Evolutionary conservation across 1,140 invertebrate genomes (phyloP).

Genomic region (Rhynchophorus ferrugineus): DNA sequence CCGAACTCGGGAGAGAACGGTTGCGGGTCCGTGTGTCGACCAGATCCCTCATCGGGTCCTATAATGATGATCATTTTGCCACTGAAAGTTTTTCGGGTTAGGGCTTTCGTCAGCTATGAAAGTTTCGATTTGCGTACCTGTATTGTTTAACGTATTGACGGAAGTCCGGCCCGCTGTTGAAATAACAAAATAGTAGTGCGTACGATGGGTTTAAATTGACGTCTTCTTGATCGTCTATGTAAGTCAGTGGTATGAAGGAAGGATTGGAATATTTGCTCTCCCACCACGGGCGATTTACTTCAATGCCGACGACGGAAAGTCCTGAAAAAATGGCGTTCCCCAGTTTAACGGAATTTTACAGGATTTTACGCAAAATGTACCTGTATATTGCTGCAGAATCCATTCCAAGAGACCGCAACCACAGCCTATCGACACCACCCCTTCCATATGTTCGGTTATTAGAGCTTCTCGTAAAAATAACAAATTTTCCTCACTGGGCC

Average conservation of each 20-base stretch:
- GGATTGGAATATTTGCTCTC: constrained; percentile 49
- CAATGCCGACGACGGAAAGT: constrained; percentile 45
- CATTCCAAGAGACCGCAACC: constrained; percentile 52
- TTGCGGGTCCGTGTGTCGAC: constrained; percentile 58
- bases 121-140: constrained; percentile 7
- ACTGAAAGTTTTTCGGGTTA: too few relatives aligned
- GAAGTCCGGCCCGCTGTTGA: constrained; percentile 62
- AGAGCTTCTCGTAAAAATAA: constrained; percentile 38
- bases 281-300: constrained; percentile 57
- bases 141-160: constrained; percentile 55
- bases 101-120: too few relatives aligned
- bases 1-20: constrained; percentile 51
- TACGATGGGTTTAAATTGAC: constrained; percentile 38
- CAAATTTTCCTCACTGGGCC: constrained; percentile 47
- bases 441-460: constrained; percentile 30
- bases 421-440: constrained; percentile 49
- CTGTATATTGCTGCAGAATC: constrained; percentile 44
- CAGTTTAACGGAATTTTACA: too few relatives aligned
- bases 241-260: constrained; percentile 45
- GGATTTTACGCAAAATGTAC: constrained; percentile 35
- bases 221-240: constrained; percentile 34
- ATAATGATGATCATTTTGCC: constrained; percentile 60
- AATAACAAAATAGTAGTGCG: constrained; percentile 67
- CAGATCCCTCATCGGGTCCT: constrained; percentile 54
- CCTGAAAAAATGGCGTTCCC: constrained; percentile 38